These are phyloP conservation scores for Phortica magna DNA, from an alignment of 2,888 invertebrate species.

Conservation along the genomic window DNA sequence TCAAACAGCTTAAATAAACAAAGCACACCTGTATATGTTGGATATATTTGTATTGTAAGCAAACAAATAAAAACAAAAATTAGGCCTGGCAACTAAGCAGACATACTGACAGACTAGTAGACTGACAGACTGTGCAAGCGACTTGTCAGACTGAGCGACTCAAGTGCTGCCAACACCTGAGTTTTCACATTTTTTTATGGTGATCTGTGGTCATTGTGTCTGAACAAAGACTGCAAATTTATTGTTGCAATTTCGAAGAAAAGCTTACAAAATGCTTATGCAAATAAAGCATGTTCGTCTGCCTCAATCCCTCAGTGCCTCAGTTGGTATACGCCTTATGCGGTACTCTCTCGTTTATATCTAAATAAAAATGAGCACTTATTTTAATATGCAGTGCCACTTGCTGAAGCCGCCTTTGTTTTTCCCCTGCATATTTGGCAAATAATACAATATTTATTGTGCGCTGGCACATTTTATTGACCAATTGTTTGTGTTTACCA, in stretches of 20 bases:
- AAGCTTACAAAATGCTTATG: background rate
- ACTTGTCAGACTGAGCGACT: background rate
- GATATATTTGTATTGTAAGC: background rate
- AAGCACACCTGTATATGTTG: background rate
- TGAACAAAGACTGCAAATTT: background rate
- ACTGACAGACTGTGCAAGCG: background rate
- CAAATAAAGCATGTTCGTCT: background rate
- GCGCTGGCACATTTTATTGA: background rate
- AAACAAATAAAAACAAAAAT: constrained; percentile 1
- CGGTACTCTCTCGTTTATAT: background rate
- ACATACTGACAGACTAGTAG: background rate
- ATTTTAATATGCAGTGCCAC: background rate
- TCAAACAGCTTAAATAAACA: background rate
- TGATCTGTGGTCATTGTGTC: background rate
- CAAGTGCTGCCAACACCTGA: background rate
- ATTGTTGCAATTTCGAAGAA: background rate
- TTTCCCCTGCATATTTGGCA: background rate
- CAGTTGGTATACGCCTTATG: background rate
- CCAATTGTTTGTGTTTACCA: background rate
- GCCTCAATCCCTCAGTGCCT: background rate
- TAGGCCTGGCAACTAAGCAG: background rate
- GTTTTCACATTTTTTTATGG: background rate
- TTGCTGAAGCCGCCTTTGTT: background rate
- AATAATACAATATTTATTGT: background rate
- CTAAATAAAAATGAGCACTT: too few species aligned